These are phyloP conservation scores for Scomber japonicus DNA, from an alignment of 2,113 vertebrate genomes.

Conservation along the genomic window DNA sequence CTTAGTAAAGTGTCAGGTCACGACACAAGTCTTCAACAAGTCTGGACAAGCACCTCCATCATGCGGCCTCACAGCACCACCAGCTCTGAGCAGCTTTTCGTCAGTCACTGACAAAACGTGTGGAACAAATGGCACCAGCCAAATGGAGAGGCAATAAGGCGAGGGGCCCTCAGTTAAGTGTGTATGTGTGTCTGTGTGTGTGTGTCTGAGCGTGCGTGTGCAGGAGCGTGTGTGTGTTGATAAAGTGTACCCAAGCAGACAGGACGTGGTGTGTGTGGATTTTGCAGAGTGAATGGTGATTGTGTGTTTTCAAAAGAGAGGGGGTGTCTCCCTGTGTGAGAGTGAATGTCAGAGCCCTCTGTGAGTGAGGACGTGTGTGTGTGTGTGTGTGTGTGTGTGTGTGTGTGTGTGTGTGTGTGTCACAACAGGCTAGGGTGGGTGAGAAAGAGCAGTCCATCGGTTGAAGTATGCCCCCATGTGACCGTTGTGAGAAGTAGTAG, in stretches of 20 bases:
- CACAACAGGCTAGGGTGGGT: constrained; percentile 47
- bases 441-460: constrained; percentile 59
- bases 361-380: constrained; percentile 41
- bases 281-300: constrained; percentile 80
- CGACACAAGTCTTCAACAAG: constrained; percentile 35
- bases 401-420: constrained; percentile 35
- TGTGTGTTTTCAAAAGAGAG: constrained; percentile 77
- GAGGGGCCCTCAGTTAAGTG: constrained; percentile 65
- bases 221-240: constrained; percentile 63
- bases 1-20: constrained; percentile 45
- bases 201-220: constrained; percentile 41
- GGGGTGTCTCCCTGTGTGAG: constrained; percentile 67
- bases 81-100: constrained; percentile 50
- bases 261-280: constrained; percentile 78
- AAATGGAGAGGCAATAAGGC: constrained; percentile 72
- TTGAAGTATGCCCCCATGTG: constrained; percentile 85
- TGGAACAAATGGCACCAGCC: constrained; percentile 78
- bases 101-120: constrained; percentile 63
- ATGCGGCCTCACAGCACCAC: constrained; percentile 56
- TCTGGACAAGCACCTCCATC: constrained; percentile 51
- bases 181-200: constrained; percentile 44
- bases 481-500: constrained; percentile 67
- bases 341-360: constrained; percentile 65
- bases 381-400: constrained; percentile 11
- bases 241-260: constrained; percentile 77